Percentiles rank a stretch among this genome's conserved stretches.
Conservation (phyloP, 2,797 vertebrate species). For the Masticophis lateralis region DNA sequence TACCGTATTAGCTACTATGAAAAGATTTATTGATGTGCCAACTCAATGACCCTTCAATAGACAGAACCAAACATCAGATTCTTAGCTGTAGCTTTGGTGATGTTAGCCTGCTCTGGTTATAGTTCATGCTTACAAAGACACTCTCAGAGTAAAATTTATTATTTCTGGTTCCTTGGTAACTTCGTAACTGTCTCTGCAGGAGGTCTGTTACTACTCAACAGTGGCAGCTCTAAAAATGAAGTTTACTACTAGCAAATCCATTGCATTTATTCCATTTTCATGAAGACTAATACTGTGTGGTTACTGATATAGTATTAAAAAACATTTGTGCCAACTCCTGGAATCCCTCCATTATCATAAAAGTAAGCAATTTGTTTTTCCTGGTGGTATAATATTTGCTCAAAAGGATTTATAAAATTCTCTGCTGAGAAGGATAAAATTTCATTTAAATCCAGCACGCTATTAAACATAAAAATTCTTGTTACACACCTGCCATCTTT, state of each 20-base stretch:
- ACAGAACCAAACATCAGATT: slow-evolving; percentile 21
- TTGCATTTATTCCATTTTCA: slow-evolving; percentile 50
- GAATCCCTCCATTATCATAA: slow-evolving; percentile 3
- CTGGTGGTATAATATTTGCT: slow-evolving; percentile 20
- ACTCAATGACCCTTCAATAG: not conserved
- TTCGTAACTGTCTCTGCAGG: slow-evolving; percentile 18
- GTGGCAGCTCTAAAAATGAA: slow-evolving; percentile 25
- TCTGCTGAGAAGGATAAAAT: not conserved
- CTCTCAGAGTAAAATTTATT: slow-evolving; percentile 46
- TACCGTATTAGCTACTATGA: not conserved
- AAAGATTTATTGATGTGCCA: not conserved
- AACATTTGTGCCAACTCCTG: slow-evolving; percentile 18
- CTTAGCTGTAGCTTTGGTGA: not conserved
- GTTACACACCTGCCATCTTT: not conserved
- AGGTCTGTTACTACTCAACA: slow-evolving; percentile 42
- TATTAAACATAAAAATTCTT: not conserved
- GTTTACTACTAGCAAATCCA: slow-evolving; percentile 35
- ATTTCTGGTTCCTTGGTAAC: slow-evolving; percentile 32
- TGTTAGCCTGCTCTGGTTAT: slow-evolving; percentile 39
- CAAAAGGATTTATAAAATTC: slow-evolving; percentile 18
- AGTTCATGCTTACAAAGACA: slow-evolving; percentile 45
- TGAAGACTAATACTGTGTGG: slow-evolving; percentile 37
- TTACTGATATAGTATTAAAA: slow-evolving; percentile 6
- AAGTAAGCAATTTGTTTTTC: slow-evolving; percentile 24
- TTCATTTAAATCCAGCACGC: slow-evolving; percentile 1